Evolutionary conservation across 2,888 invertebrate genomes (phyloP).

Genomic region (Baccha elongata): DNA sequence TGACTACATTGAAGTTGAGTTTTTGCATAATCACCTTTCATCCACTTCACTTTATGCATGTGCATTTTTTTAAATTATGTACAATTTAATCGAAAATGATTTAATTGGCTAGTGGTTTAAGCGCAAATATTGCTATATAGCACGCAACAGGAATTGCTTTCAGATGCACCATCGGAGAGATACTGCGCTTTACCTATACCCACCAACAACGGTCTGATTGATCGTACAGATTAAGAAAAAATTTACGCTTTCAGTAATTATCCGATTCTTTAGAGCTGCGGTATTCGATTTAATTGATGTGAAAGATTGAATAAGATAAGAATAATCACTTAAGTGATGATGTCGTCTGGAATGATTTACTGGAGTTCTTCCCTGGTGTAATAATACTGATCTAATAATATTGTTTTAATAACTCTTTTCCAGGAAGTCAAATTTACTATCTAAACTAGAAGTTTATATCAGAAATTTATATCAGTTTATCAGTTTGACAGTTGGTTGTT

Average conservation of each 20-base stretch:
- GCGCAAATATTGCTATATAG: slow-evolving; percentile 27
- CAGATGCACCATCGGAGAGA: slow-evolving; percentile 20
- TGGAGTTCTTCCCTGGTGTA: not conserved
- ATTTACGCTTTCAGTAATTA: slow-evolving; percentile 24
- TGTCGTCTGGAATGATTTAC: not conserved
- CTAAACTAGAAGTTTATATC: no score
- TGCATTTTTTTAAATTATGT: slow-evolving; percentile 43
- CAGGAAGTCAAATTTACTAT: no score
- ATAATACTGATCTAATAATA: no score
- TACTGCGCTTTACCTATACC: not conserved
- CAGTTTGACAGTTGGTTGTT: no score
- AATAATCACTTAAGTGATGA: not conserved
- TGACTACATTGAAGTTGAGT: slow-evolving; percentile 39
- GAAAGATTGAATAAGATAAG: slow-evolving; percentile 8
- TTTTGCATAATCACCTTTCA: slow-evolving; percentile 3
- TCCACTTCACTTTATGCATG: not conserved
- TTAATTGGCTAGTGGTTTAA: slow-evolving; percentile 43
- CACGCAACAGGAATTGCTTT: slow-evolving; percentile 64
- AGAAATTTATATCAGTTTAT: no score
- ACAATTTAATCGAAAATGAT: slow-evolving; percentile 59
- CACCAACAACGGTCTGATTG: not conserved
- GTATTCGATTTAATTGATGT: not conserved
- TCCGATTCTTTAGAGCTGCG: not conserved
- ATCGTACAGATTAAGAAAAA: slow-evolving; percentile 15
- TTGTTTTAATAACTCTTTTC: slow-evolving; percentile 1